Base-by-base conservation (phyloP, 2,113 vertebrate species). In the Arizona elegans region DNA sequence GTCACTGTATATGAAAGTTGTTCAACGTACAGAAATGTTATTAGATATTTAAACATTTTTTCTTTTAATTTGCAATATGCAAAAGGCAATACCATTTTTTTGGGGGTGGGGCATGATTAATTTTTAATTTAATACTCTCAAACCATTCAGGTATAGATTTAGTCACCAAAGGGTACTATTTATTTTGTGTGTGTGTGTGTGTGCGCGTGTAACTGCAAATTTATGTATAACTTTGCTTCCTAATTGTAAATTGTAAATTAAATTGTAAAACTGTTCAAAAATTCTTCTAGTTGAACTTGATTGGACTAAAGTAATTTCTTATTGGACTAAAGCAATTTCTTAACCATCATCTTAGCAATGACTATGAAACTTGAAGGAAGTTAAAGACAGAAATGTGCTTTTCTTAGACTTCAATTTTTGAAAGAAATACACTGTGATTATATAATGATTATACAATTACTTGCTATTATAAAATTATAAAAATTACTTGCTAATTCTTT, bases 191-290 rank as follows among this genome's bases (percentile, higher is more conserved):
- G 56, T 21, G 2, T 24, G 23, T 59, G 7, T 58, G 58, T 59
- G 9, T 33, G n/a, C n/a, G n/a, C 38, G 38, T 38, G 38, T 38
- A 38, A 38, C 24, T 38, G 21, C n/a, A 88, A 54, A 65, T 53
- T 13, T 86, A 52, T 24, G 29, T 12, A 55, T 54, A 47, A 21
- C 23, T 55, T 89, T 88, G 21, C 54, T 86, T 92, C 88, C 5
- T 89, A 17, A 93, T 89, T 91, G 8, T 85, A 58, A 17, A 93
- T 89, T 91, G 8, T 85, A 58, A 53, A 91, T 5, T 89, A 58
- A n/a, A 5, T 75, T 92, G 43, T 43, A 43, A 43, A 43, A 91
- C 3, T 55, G 38, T 17, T 7, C 12, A 90, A 26, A n/a, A 92
- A 26, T 55, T 81, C 21, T 24, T 52, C 24, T 47, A 89, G n/a